Conservation (phyloP, 2,113 vertebrate species). For the Vulpes ferrilata region DNA sequence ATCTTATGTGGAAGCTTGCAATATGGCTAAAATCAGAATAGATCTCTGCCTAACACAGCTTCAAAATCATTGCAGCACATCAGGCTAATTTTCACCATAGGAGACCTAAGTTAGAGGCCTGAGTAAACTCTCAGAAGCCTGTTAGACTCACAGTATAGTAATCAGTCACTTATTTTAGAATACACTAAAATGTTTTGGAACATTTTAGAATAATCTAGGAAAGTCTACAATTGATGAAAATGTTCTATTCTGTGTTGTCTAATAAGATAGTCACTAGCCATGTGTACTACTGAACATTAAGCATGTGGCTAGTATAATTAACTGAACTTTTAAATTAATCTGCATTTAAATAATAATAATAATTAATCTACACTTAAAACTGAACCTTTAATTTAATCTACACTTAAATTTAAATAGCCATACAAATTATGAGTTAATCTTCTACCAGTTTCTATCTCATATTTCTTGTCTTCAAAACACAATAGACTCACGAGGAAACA, state of each 20-base stretch:
- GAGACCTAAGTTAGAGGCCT: neutral
- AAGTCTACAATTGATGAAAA: neutral
- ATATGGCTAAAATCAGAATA: neutral
- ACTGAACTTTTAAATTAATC: neutral
- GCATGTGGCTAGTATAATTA: neutral
- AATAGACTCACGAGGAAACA: neutral
- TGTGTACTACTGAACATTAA: neutral
- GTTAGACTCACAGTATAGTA: neutral
- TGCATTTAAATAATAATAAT: neutral
- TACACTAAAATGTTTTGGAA: slow-evolving; percentile 19
- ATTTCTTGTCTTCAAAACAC: neutral
- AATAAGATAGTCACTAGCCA: neutral
- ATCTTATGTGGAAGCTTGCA: neutral
- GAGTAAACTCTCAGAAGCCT: neutral
- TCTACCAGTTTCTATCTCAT: neutral
- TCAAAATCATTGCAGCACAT: neutral
- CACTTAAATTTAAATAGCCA: slow-evolving; percentile 40
- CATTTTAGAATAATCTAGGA: slow-evolving; percentile 20
- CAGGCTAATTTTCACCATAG: neutral
- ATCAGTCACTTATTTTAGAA: slow-evolving; percentile 47
- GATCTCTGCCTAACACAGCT: neutral
- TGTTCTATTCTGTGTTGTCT: neutral
- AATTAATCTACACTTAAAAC: slow-evolving; percentile 17
- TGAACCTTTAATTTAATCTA: slow-evolving; percentile 5
- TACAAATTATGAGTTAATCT: neutral